Percentiles rank a stretch among this genome's conserved stretches.
These are phyloP conservation scores for Ammospiza caudacuta DNA, from an alignment of 2,113 vertebrate species.

Conservation along the genomic window DNA sequence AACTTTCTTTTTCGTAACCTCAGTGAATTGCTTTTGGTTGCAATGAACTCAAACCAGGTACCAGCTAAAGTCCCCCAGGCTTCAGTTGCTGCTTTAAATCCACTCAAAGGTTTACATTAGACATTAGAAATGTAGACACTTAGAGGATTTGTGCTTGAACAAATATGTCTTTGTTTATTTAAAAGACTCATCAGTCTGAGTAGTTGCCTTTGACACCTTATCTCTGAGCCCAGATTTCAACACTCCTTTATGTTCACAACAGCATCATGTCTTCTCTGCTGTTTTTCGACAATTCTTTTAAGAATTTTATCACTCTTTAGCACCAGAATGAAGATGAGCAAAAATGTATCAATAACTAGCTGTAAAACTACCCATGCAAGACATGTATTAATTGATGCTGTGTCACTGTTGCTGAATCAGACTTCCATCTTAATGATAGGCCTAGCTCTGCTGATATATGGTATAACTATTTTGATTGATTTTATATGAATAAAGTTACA, in stretches of 20 bases:
- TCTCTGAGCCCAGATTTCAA: background rate
- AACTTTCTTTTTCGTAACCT: background rate
- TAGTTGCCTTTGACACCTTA: background rate
- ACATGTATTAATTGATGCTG: background rate
- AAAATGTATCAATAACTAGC: background rate
- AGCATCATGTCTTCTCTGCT: background rate
- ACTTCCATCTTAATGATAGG: background rate
- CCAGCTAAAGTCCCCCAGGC: background rate
- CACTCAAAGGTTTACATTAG: background rate
- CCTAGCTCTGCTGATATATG: background rate
- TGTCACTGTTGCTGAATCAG: background rate
- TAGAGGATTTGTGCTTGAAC: background rate
- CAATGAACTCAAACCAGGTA: background rate
- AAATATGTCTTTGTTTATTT: constrained; percentile 4
- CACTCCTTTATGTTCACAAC: background rate
- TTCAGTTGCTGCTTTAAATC: background rate
- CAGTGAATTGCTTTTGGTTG: background rate
- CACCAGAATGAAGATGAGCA: background rate
- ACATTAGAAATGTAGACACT: background rate
- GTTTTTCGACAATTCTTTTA: background rate
- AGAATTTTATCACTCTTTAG: background rate
- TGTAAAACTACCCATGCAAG: background rate
- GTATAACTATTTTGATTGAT: background rate
- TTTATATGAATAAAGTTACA: background rate
- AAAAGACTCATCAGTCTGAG: background rate